Evolutionary conservation across 2,797 vertebrate species (phyloP).

Genomic region (Garrulus glandarius): DNA sequence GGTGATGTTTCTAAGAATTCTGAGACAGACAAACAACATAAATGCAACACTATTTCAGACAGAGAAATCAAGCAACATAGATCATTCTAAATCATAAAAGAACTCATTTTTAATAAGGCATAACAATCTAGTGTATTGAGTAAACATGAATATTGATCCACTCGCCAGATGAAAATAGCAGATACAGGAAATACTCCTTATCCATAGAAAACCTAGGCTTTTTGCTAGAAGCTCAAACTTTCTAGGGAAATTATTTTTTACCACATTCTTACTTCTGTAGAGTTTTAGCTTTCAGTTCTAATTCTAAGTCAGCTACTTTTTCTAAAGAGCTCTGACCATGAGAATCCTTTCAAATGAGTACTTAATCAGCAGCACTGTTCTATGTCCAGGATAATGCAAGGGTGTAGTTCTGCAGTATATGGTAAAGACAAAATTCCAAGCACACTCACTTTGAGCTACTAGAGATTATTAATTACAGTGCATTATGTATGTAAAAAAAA

Average conservation of each 20-base stretch:
- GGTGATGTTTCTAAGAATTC: constrained; percentile 89
- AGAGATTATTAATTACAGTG: background rate
- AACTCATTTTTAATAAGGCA: background rate
- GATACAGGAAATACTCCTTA: background rate
- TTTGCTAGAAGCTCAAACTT: background rate
- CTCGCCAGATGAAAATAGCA: background rate
- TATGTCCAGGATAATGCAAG: background rate
- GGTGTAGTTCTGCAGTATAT: background rate
- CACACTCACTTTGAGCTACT: background rate
- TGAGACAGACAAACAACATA: constrained; percentile 71
- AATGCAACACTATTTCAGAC: background rate
- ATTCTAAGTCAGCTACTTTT: background rate
- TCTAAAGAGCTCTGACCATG: background rate
- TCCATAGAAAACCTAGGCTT: background rate
- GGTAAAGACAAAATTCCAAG: background rate
- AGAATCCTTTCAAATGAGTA: background rate
- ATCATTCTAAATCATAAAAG: background rate
- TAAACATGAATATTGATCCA: background rate
- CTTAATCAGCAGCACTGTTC: background rate
- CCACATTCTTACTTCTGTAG: background rate
- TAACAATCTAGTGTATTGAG: background rate
- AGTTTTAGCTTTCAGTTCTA: background rate
- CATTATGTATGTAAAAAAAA: background rate
- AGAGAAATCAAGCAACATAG: background rate
- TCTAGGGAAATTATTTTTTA: background rate